Percentiles rank a stretch among this genome's conserved stretches.
These are phyloP conservation scores for Crenuchus spilurus DNA, from an alignment of 2,797 vertebrate genomes.

Conservation along the genomic window DNA sequence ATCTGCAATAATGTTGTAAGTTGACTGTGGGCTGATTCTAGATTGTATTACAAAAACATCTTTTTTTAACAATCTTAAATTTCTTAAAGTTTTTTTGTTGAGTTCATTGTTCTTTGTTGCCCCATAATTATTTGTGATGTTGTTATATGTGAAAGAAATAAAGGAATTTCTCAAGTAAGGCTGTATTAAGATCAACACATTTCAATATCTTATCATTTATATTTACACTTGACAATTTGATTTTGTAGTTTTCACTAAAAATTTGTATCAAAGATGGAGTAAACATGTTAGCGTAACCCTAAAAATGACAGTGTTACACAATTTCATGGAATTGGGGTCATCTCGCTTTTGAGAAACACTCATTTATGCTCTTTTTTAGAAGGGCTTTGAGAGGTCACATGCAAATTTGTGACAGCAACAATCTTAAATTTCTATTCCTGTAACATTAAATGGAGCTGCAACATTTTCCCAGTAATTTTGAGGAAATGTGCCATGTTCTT, in stretches of 20 bases:
- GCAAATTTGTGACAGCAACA: neutral
- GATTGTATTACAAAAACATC: no score
- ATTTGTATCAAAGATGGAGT: no score
- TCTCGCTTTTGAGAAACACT: no score
- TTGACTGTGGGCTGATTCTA: neutral
- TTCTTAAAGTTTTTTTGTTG: neutral
- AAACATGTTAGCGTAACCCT: no score
- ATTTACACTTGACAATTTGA: neutral
- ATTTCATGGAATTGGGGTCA: no score
- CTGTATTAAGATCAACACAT: no score
- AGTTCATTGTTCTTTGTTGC: neutral
- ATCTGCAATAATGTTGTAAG: neutral
- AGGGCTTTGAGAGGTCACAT: neutral
- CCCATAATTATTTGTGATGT: neutral
- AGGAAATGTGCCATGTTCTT: constrained; percentile 80
- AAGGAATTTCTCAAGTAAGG: neutral
- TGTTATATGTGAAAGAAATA: neutral
- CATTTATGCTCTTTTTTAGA: no score
- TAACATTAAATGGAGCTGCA: constrained; percentile 37
- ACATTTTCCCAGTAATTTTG: constrained; percentile 66
- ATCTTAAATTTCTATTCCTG: neutral
- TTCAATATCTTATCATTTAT: neutral
- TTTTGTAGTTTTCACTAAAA: no score
- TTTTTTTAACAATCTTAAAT: no score
- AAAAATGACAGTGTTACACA: no score